Evolutionary conservation across 2,888 invertebrate species (phyloP).

Genomic region (Tetrapedia diversipes): DNA sequence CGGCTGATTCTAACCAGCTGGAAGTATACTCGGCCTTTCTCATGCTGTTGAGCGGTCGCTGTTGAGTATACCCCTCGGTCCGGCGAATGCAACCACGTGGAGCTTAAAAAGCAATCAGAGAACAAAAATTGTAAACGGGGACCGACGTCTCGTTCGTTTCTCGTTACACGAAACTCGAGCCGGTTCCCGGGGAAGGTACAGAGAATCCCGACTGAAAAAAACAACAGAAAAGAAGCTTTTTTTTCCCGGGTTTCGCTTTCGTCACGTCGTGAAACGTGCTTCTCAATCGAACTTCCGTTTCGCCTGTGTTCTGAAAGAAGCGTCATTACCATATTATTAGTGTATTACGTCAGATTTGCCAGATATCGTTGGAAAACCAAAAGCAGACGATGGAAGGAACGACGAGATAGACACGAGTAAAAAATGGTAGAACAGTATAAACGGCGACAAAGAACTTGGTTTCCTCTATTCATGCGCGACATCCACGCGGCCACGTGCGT

Average conservation of each 20-base stretch:
- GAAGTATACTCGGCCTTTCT: constrained; percentile 83
- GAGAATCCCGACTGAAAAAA: constrained; percentile 68
- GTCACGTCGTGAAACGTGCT: constrained; percentile 32
- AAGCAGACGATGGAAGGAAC: not conserved
- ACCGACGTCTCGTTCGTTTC: not conserved
- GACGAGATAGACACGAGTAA: not conserved
- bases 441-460: too few species aligned
- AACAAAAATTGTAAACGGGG: constrained; percentile 44
- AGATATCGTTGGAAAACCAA: constrained; percentile 23
- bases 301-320: constrained; percentile 78
- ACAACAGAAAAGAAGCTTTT: too few species aligned
- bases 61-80: constrained; percentile 82
- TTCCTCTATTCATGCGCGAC: constrained; percentile 40
- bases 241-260: not conserved
- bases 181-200: too few species aligned
- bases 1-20: constrained; percentile 81
- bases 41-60: constrained; percentile 83
- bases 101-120: constrained; percentile 77
- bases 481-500: constrained; percentile 70
- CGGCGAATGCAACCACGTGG: constrained; percentile 79
- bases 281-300: constrained; percentile 65
- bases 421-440: too few species aligned
- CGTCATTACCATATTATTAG: constrained; percentile 70
- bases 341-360: too few species aligned
- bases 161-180: constrained; percentile 28